Evolutionary conservation across 2,113 vertebrate genomes (phyloP).

Genomic region (Nasalis larvatus): DNA sequence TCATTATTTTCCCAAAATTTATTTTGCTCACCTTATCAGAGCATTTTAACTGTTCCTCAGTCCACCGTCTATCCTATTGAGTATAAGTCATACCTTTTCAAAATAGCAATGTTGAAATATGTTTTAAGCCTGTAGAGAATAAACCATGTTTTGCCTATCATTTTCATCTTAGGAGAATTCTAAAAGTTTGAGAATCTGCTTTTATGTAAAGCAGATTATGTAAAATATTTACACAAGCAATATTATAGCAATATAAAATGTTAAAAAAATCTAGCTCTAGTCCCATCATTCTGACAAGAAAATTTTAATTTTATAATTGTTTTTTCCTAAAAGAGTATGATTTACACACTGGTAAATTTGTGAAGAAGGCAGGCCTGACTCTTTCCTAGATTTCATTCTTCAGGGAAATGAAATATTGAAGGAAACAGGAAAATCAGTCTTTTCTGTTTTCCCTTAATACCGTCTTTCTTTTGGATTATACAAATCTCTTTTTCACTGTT

Average conservation of each 20-base stretch:
- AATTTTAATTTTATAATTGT: conserved; percentile 5
- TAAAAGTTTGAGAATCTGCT: background rate
- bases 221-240: background rate
- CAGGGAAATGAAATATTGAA: background rate
- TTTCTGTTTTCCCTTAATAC: background rate
- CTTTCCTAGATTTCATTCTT: background rate
- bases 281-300: background rate
- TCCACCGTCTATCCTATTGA: background rate
- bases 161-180: background rate
- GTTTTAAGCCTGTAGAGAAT: background rate
- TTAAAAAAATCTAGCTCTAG: background rate
- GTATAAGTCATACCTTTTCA: background rate
- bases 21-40: background rate
- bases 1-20: conserved; percentile 30
- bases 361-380: background rate
- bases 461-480: background rate
- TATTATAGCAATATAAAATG: background rate
- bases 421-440: background rate
- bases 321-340: background rate
- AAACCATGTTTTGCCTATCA: background rate
- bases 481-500: background rate
- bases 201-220: background rate
- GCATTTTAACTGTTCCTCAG: background rate
- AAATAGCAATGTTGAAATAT: background rate
- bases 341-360: background rate